phyloP scores from a whole-genome alignment of 2,113 vertebrate genomes.

The Conger conger region DNA sequence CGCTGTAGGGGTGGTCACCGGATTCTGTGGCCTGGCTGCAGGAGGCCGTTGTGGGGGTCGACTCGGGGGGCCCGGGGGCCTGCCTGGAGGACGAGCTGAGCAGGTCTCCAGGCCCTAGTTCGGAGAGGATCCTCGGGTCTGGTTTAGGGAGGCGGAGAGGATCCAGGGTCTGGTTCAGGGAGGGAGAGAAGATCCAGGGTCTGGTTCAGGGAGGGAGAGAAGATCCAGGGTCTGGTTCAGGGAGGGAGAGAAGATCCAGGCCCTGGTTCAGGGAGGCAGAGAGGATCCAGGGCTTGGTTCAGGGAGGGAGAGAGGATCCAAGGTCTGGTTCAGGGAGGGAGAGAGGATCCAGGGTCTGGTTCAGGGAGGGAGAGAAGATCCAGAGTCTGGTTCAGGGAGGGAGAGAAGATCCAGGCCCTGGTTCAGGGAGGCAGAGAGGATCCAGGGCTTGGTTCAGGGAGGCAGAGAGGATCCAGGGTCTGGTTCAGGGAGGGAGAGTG shows the following conservation, averaged over 20 bases:
- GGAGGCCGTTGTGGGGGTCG: no score
- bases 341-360: not conserved
- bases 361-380: not conserved
- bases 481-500: not conserved
- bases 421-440: not conserved
- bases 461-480: not conserved
- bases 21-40: not conserved
- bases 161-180: no score
- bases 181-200: not conserved
- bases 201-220: not conserved
- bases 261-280: not conserved
- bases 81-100: no score
- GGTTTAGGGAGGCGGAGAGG: no score
- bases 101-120: no score
- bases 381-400: not conserved
- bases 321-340: not conserved
- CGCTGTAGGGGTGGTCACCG: not conserved
- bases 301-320: not conserved
- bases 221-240: not conserved
- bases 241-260: not conserved
- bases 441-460: not conserved
- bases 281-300: not conserved
- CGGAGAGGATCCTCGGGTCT: no score
- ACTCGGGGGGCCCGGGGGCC: no score
- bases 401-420: not conserved